Conservation (phyloP, 2,888 invertebrate species). For the Aproaerema taeniolella region DNA sequence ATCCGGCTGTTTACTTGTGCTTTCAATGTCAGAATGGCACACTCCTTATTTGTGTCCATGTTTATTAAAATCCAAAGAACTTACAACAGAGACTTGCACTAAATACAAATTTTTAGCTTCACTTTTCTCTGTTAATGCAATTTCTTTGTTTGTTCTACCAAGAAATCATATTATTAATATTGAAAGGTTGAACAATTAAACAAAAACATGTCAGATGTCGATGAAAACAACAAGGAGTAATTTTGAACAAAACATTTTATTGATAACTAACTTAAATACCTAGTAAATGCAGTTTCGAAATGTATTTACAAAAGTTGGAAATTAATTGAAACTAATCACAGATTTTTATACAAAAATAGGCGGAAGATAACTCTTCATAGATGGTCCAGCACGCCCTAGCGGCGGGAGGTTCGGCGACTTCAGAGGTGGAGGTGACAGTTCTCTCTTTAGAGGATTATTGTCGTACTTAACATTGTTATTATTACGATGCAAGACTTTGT, state of each 20-base stretch:
- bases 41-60: background rate
- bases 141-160: too few species aligned
- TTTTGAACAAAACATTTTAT: too few species aligned
- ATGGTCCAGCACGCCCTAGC: conserved; percentile 63
- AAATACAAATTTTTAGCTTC: too few species aligned
- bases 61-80: background rate
- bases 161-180: too few species aligned
- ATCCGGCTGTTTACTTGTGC: conserved; percentile 41
- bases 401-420: conserved; percentile 52
- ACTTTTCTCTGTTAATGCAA: too few species aligned
- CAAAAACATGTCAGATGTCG: too few species aligned
- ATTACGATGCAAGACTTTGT: conserved; percentile 62
- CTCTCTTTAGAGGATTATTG: conserved; percentile 33
- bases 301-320: conserved; percentile 55
- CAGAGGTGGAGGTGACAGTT: conserved; percentile 41
- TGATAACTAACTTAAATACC: conserved; percentile 20
- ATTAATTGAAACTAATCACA: conserved; percentile 42
- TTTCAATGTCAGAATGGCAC: conserved; percentile 33
- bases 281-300: conserved; percentile 58
- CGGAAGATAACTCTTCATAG: conserved; percentile 61
- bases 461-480: conserved; percentile 38
- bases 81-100: too few species aligned
- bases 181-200: too few species aligned
- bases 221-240: too few species aligned
- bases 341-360: conserved; percentile 51